Base-by-base conservation (phyloP, 2,797 vertebrate genomes). In the Podarcis siculus region DNA sequence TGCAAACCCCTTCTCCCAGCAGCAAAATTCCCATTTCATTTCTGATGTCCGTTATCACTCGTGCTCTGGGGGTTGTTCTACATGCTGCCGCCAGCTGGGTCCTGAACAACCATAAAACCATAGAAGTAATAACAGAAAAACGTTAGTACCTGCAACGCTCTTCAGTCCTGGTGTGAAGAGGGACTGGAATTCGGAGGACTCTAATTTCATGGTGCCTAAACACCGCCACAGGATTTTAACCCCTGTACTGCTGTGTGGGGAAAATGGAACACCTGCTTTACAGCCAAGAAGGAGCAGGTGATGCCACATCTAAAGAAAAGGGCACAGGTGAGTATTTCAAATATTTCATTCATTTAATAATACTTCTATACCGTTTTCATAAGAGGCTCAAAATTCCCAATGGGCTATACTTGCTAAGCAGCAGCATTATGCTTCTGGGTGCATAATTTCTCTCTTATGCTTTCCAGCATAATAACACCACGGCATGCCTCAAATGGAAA, bases 131-230 rank as follows among this genome's bases (percentile, higher is more conserved):
- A 55, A 15, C 0, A 64, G 10, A 64, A 21, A 45, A 32, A 1
- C 2, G 32, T 45, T 79, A 96, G 97, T 96, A 99, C 99, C 98
- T 95, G 98, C 97, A 55, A 99, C 93, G 32, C 93, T 96, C 76
- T 97, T 98, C 55, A 99, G 95, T 21, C 99, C 98, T 13, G 98
- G 98, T 0, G 97, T 98, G 96, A 99, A 98, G 79, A 99, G 97
- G 17, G 97, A 97, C 95, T 98, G 96, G 89, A 99, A 99, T 92
- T 99, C 97, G 0, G 97, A 96, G 15, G 97, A 97, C 93, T 98
- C 97, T 87, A 99, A 91, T 96, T 96, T 97, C 99, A 99, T 99
- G 2, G 97, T 97, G 89, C 93, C 95, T 0, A 98, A 90, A 30
- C 3, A 6, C 2, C 39, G 66, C n/a, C 80, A 90, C 23, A 93